Conservation (phyloP, 2,888 invertebrate genomes). For the Synanthedon formicaeformis region DNA sequence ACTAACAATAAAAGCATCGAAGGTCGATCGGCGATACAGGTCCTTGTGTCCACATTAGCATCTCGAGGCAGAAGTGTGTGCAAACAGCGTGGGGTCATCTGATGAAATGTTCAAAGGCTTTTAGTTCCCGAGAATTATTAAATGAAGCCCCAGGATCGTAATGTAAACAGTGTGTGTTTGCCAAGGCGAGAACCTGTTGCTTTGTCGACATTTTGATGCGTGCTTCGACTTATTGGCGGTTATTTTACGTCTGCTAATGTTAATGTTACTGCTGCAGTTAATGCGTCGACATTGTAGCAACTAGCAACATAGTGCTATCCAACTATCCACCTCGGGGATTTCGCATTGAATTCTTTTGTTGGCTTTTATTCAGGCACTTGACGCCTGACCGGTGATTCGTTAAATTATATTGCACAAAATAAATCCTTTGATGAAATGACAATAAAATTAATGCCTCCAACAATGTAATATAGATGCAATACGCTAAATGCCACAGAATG, state of each 20-base stretch:
- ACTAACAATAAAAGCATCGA: conserved; percentile 61
- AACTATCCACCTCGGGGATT: conserved; percentile 13
- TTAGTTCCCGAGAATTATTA: conserved; percentile 72
- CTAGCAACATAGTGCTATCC: conserved; percentile 18
- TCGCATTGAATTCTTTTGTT: conserved; percentile 21
- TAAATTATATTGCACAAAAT: neutral
- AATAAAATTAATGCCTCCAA: neutral
- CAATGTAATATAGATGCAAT: conserved; percentile 4
- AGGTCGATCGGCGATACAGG: conserved; percentile 67
- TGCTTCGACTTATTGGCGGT: conserved; percentile 65
- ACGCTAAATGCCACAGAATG: conserved; percentile 21
- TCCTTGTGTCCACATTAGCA: conserved; percentile 71
- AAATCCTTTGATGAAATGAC: conserved; percentile 1
- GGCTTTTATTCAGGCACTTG: conserved; percentile 18
- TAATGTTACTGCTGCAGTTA: conserved; percentile 50
- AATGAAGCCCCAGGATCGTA: conserved; percentile 69
- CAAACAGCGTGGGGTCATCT: conserved; percentile 70
- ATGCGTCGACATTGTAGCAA: conserved; percentile 55
- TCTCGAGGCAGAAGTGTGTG: conserved; percentile 66
- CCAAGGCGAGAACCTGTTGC: conserved; percentile 64
- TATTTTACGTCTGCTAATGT: conserved; percentile 65
- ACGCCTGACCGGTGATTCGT: conserved; percentile 7
- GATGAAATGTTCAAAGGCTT: conserved; percentile 72
- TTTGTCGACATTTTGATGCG: conserved; percentile 63
- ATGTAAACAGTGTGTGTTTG: conserved; percentile 66